Base-by-base conservation (phyloP, 2,113 vertebrate species). In the Ctenomys sociabilis region DNA sequence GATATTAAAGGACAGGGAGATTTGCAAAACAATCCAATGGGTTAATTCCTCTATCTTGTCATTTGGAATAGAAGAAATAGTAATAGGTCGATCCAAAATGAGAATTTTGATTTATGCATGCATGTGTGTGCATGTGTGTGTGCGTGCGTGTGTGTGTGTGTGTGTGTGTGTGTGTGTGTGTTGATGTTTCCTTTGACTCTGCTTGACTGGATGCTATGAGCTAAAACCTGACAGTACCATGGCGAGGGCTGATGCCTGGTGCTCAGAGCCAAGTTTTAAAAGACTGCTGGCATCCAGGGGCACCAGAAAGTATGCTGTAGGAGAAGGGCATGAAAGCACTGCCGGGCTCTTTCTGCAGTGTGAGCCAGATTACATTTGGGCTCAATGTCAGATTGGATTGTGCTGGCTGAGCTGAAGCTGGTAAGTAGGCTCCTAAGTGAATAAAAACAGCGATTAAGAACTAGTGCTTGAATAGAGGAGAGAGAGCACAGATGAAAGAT, bases 361-460 rank as follows among this genome's bases (percentile, higher is more conserved):
- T 91, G 37, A 84, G 45, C 86, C 84, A 72, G 64, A 90, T 90
- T 90, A 88, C 59, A 17, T 30, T 82, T 94, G 75, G 72, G 64
- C 84, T 91, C 75, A 30, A 24, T 22, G 45, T 96, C 91, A 95
- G 77, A 92, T 83, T 40, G 88, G 75, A 94, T 92, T 77, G 70
- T 63, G 83, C 24, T 45, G 66, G 24, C 66, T 43, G 0, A 77
- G 45, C 63, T 78, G 52, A 88, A 78, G 66, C 88, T 12, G 10
- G 70, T 80, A 91, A 86, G 86, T 24, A 84, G 77, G 78, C 72
- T 94, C 85, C 93, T 54, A n/a, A 59, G 4, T 82, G 61, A 96
- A 95, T 92, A 64, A 32, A 70, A 61, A 85, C 80, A 73, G 85
- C 0, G 19, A 80, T 83, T 90, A 95, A 90, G 32, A 91, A 75